Evolutionary conservation across 23 tunicate genomes (phyloP), one percentile per base, ranked within the genome.

Genomic region (Corella eumyota): DNA sequence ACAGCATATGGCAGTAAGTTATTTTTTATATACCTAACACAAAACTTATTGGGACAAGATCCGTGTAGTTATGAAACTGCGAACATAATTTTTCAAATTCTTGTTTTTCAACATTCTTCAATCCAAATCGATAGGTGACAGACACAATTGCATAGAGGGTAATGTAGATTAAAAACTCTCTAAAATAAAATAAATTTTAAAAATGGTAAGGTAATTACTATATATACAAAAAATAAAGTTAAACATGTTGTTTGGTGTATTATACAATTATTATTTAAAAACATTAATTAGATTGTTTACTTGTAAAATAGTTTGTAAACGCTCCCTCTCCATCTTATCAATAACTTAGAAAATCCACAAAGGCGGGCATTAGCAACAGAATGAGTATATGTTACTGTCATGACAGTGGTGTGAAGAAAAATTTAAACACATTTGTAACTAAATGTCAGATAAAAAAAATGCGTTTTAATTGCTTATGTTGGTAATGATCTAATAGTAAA

Each of bases 311-410:
- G 59, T 38, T 91, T 91, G 63, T 81, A 91, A 21, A 91, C 92
- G 40, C 92, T 80, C 33, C 98, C 98, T 45, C 50, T 81, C 98
- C 98, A 91, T 38, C 83, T 58, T 7, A 82, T 9, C 7, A 91
- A 72, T 34, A 91, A 62, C 2, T 74, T 69, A 9, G 91, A 75
- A 31, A 91, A 91, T 24, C 98, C 98, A 9, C 84, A 71, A 35
- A 91, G 47, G 27, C 92, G 69, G n/a, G 90, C 78, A 45, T 91
- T 70, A 27, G 92, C 92, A 25, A 91, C 92, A 44, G 81, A 73
- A 68, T 91, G 91, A 24, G 77, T 69, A 64, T 91, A 91, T 45
- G 92, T 81, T 19, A 91, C 79, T 15, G 98, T 91, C 98, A 91
- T 91, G n/a, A n/a, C n/a, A n/a, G n/a, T n/a, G n/a, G n/a, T n/a